A percentile compares a stretch with the other conserved stretches of the same genome.
Evolutionary conservation across 2,113 vertebrate genomes (phyloP).

Genomic region (Camelus bactrianus): DNA sequence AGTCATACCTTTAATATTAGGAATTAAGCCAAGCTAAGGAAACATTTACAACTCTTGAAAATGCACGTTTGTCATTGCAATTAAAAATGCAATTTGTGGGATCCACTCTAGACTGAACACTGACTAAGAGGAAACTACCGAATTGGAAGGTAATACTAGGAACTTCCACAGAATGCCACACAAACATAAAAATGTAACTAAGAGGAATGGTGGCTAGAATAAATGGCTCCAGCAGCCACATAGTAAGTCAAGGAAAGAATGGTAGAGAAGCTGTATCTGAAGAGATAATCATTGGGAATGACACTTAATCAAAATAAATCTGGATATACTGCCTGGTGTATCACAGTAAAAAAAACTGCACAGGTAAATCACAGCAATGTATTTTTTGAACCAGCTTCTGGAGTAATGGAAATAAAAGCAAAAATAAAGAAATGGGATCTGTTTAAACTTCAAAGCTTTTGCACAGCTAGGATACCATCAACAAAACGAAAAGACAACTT

Average conservation of each 20-base stretch:
- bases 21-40: neutral
- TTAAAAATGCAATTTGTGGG: neutral
- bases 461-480: too few relatives aligned
- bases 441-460: too few relatives aligned
- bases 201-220: neutral
- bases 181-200: neutral
- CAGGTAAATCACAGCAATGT: neutral
- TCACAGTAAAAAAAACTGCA: neutral
- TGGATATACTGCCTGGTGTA: too few relatives aligned
- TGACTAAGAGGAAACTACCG: neutral
- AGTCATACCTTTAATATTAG: neutral
- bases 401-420: too few relatives aligned
- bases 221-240: neutral
- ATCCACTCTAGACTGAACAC: neutral
- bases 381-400: too few relatives aligned
- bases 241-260: neutral
- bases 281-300: neutral
- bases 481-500: too few relatives aligned
- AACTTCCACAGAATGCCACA: neutral
- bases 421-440: too few relatives aligned
- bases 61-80: neutral
- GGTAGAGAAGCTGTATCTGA: neutral
- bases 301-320: neutral
- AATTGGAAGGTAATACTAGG: neutral
- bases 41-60: neutral